These are phyloP conservation scores for Porites cylindrica DNA, from an alignment of 92 coral and sea anemone genomes.

Conservation along the genomic window DNA sequence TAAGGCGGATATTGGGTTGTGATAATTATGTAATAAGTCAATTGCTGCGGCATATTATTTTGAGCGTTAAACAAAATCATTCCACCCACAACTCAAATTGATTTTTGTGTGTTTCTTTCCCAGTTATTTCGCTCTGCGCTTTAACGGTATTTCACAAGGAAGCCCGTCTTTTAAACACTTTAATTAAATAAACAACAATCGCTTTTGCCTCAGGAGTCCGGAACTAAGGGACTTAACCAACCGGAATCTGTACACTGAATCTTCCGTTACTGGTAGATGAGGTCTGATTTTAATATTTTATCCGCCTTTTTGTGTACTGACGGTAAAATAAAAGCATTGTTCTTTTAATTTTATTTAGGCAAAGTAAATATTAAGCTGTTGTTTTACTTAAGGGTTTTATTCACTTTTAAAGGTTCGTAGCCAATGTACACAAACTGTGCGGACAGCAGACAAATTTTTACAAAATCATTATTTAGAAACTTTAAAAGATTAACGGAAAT, in stretches of 20 bases:
- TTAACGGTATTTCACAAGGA: not conserved
- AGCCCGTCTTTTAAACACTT: constrained; percentile 17
- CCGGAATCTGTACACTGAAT: constrained; percentile 29
- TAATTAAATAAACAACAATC: constrained; percentile 27
- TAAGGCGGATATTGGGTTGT: constrained; percentile 1
- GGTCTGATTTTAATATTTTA: constrained; percentile 18
- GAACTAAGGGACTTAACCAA: constrained; percentile 14
- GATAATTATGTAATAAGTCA: not conserved
- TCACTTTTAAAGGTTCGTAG: not conserved
- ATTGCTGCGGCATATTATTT: not conserved
- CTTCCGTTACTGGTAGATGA: not conserved
- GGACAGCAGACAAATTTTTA: constrained; percentile 44
- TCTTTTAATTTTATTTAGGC: constrained; percentile 8
- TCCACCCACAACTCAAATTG: not conserved
- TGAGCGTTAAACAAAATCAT: not conserved
- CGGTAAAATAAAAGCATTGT: constrained; percentile 28
- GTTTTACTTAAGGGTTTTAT: constrained; percentile 35
- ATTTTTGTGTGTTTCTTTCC: not conserved
- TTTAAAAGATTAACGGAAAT: constrained; percentile 62
- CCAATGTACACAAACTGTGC: constrained; percentile 10
- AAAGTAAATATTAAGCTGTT: constrained; percentile 39
- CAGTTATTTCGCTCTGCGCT: not conserved
- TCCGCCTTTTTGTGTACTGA: constrained; percentile 26
- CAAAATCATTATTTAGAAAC: constrained; percentile 76
- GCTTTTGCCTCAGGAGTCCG: constrained; percentile 14